Base-by-base conservation (phyloP, 2,113 vertebrate genomes). In the Morone chrysops region DNA sequence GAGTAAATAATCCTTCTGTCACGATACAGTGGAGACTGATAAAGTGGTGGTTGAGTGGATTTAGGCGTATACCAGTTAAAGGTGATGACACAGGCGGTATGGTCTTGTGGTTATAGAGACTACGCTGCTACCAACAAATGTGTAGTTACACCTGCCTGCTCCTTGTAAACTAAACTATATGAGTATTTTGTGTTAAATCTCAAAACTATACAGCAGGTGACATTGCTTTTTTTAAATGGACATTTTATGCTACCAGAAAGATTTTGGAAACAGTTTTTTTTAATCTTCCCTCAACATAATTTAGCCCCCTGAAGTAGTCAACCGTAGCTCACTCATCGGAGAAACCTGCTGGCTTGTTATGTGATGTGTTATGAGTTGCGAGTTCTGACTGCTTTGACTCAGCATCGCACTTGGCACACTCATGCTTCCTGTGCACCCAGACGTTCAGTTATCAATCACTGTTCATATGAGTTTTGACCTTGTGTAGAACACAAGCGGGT, bases 301-400 rank as follows among this genome's bases (percentile, higher is more conserved):
- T 47, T 43, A 59, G 71, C 25, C 59, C 56, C 48, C 20, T 18
- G 25, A 57, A 74, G 25, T 36, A 51, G 41, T 83, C 31, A 61
- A 51, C 47, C 16, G 72, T 25, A n/a, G 9, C 25, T 43, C 45
- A 4, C 13, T 43, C 13, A 48, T 31, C 31, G 67, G 48, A 22
- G 53, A 79, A 85, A 80, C 77, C 61, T 76, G 72, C 71, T 50
- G 76, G 61, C 45, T 62, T 36, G 38, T 71, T 45, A 12, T 70
- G 25, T 18, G 68, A 61, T 51, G 75, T 25, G 25, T 69, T 78
- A 31, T 67, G 75, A 80, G 80, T 83, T 47, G 54, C 4, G 31
- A 78, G 74, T 22, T 61, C 25, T 65, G 75, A 20, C 75, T 82
- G 86, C 72, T 87, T 89, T 88, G 89, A 92, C 85, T 92, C 89